Conservation (phyloP, 2,113 vertebrate genomes). For the Tinamus guttatus region DNA sequence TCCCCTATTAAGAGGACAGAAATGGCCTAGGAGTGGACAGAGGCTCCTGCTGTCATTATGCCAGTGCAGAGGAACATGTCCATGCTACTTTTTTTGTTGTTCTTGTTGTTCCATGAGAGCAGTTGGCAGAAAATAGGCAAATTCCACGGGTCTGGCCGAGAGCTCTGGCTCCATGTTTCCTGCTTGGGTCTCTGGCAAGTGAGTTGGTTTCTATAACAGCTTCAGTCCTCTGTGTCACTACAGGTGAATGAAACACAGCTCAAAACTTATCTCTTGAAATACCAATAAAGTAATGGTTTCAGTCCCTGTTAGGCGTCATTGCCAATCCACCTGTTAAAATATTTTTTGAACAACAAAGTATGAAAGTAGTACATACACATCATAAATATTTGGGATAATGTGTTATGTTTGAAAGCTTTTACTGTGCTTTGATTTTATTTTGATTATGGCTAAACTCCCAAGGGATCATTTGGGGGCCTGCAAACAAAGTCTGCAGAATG, state of each 20-base stretch:
- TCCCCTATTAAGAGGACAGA: neutral
- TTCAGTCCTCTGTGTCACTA: neutral
- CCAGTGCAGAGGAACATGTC: neutral
- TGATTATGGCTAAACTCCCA: neutral
- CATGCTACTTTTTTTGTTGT: neutral
- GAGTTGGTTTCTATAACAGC: neutral
- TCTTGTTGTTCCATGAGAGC: conserved; percentile 27
- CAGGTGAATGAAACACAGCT: neutral
- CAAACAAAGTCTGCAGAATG: neutral
- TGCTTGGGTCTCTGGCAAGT: conserved; percentile 18
- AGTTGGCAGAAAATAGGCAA: conserved; percentile 49
- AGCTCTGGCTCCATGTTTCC: conserved; percentile 55
- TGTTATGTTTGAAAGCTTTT: neutral
- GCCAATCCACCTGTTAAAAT: conserved; percentile 51
- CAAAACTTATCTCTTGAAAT: conserved; percentile 37
- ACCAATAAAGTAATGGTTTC: neutral
- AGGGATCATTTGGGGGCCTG: neutral
- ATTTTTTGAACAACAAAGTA: neutral
- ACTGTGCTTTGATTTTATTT: neutral
- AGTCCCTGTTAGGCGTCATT: neutral
- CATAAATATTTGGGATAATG: neutral
- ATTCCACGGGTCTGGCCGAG: conserved; percentile 41
- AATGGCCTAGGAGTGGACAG: neutral
- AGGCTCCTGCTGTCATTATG: neutral
- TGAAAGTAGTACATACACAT: neutral